Conservation (phyloP, 2,888 invertebrate species). For the Listrodromus nycthemerus region DNA sequence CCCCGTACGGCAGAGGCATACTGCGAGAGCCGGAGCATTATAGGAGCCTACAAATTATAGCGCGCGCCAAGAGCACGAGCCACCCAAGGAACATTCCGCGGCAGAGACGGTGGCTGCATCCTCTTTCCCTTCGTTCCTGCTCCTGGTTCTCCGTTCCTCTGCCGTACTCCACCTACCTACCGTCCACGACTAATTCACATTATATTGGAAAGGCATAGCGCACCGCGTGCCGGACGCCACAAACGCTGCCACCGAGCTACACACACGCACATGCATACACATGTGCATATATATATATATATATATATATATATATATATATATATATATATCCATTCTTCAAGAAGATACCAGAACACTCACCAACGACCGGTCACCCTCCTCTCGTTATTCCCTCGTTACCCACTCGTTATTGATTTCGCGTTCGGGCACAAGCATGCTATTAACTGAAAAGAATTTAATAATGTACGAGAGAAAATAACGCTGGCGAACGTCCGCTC, state of each 20-base stretch:
- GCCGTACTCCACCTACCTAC: slow-evolving; percentile 10
- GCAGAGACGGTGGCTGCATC: slow-evolving; percentile 44
- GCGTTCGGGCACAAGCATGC: slow-evolving; percentile 57
- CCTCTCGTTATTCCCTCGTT: slow-evolving; percentile 59
- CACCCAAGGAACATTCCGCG: slow-evolving; percentile 66
- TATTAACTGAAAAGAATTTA: slow-evolving; percentile 67
- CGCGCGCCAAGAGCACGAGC: slow-evolving; percentile 65
- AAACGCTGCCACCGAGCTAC: slow-evolving; percentile 10
- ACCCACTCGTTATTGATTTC: slow-evolving; percentile 65
- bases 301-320: neutral
- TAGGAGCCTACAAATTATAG: slow-evolving; percentile 71
- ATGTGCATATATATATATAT: neutral
- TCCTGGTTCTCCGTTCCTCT: slow-evolving; percentile 18
- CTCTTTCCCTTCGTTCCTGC: neutral
- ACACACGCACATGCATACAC: slow-evolving; percentile 6
- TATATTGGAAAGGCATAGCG: slow-evolving; percentile 64
- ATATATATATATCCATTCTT: slow-evolving; percentile 31
- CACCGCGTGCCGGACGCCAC: slow-evolving; percentile 24
- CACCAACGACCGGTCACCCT: slow-evolving; percentile 46
- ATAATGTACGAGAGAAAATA: slow-evolving; percentile 63
- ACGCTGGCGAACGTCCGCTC: slow-evolving; percentile 11
- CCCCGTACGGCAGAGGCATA: slow-evolving; percentile 23
- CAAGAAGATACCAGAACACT: slow-evolving; percentile 57
- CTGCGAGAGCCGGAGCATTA: slow-evolving; percentile 52
- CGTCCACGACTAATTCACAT: slow-evolving; percentile 60